Evolutionary conservation across 2,113 vertebrate species (phyloP).

Genomic region (Sinosuthora webbiana): DNA sequence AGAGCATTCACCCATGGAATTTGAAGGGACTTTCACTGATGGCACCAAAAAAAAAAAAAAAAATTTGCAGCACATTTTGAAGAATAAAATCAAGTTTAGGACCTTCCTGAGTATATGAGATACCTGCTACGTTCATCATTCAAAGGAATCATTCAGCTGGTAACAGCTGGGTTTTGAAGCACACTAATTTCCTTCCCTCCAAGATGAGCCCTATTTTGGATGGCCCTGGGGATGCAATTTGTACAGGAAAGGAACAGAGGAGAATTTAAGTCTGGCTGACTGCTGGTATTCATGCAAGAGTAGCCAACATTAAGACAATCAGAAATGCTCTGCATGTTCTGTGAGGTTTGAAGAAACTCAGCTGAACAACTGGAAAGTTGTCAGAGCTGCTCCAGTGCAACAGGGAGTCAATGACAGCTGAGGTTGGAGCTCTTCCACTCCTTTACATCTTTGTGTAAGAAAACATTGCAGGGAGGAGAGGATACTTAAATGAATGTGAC

Average conservation of each 20-base stretch:
- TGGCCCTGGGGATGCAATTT: constrained; percentile 29
- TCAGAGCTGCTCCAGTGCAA: background rate
- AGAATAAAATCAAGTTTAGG: constrained; percentile 24
- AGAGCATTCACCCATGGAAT: background rate
- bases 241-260: background rate
- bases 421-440: background rate
- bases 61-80: background rate
- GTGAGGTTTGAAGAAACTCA: background rate
- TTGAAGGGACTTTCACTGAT: background rate
- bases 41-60: background rate
- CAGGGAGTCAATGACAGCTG: background rate
- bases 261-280: background rate
- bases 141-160: background rate
- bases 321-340: background rate
- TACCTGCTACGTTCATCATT: constrained; percentile 11
- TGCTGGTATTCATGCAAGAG: background rate
- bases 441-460: background rate
- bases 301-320: background rate
- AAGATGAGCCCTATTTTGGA: constrained; percentile 2
- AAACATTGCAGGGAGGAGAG: background rate
- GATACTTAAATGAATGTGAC: background rate
- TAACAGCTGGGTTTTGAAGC: constrained; percentile 12
- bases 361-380: background rate
- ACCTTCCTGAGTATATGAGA: background rate
- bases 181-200: background rate